These are phyloP conservation scores for Papilio polytes DNA, from an alignment of 1,140 invertebrate species.

Conservation along the genomic window DNA sequence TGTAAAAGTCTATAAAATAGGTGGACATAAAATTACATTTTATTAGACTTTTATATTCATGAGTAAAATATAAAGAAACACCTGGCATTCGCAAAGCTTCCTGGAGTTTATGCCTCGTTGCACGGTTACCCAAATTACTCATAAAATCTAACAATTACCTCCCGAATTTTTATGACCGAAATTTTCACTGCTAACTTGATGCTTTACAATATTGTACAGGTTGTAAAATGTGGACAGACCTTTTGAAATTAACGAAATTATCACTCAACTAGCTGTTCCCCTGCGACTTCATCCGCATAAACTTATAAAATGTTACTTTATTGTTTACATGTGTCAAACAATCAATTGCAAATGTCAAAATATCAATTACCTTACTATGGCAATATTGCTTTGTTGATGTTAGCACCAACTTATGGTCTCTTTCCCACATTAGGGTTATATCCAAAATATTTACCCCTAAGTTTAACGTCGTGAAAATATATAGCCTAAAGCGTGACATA, in stretches of 20 bases:
- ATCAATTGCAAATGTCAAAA: too few relatives aligned
- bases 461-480: too few relatives aligned
- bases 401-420: too few relatives aligned
- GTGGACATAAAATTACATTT: neutral
- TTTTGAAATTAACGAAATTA: neutral
- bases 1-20: neutral
- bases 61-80: conserved; percentile 8
- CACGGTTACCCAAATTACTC: conserved; percentile 16
- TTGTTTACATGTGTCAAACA: too few relatives aligned
- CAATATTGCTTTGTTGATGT: too few relatives aligned
- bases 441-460: too few relatives aligned
- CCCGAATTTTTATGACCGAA: neutral
- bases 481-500: too few relatives aligned
- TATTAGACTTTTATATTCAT: neutral
- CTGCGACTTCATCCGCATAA: too few relatives aligned
- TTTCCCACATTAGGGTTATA: too few relatives aligned
- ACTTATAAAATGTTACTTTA: too few relatives aligned
- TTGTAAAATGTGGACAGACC: neutral
- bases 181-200: conserved; percentile 12
- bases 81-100: neutral
- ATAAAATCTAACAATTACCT: conserved; percentile 17
- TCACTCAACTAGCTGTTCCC: too few relatives aligned
- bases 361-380: too few relatives aligned
- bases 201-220: conserved; percentile 1
- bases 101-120: conserved; percentile 4